Base-by-base conservation (phyloP, 1,140 invertebrate genomes). In the Ceratina calcarata region DNA sequence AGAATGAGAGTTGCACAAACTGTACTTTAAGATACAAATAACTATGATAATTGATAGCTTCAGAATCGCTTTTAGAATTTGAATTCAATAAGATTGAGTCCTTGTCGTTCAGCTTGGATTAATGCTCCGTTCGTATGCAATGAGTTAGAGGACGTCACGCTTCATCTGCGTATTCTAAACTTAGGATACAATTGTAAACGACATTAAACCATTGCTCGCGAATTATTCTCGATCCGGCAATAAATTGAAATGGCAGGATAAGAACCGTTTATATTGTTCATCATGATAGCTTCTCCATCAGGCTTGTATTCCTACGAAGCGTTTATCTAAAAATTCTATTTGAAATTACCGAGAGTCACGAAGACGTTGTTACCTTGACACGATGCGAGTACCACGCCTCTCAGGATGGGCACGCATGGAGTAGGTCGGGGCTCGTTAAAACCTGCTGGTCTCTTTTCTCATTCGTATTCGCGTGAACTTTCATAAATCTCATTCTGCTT, bases 301-400 rank as follows among this genome's bases (percentile, higher is more conserved):
- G 15, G 8, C 1, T 2, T 27, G 0, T 16, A 15, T 16, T 62
- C 24, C n/a, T 53, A 62, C 3, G 22, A 61, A 61, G 57, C 16
- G 4, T 49, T 81, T 55, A 22, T 65, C 18, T 57, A n/a, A 61
- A 67, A 75, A 45, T 27, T 57, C n/a, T 20, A 8, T 64, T 32
- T 22, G 57, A 79, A 79, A 65, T 71, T 80, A 51, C 13, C 58
- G 72, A n/a, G 15, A 75, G 20, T 81, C 24, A 83, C 57, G 37
- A 65, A 73, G 24, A 16, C 37, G 32, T 66, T 22, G 68, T 81
- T 83, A 77, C 55, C 67, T 83, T 62, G 53, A 60, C 49, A 72
- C 4, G 13, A 20, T 6, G 32, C 22, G 15, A 45, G 32, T 22
- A 55, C 57, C 62, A 53, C 62, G 22, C 27, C 62, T 81, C 32